Percentiles rank a stretch among this genome's conserved stretches.
Conservation (phyloP, 2,888 invertebrate genomes). For the Megastigmus dorsalis region DNA sequence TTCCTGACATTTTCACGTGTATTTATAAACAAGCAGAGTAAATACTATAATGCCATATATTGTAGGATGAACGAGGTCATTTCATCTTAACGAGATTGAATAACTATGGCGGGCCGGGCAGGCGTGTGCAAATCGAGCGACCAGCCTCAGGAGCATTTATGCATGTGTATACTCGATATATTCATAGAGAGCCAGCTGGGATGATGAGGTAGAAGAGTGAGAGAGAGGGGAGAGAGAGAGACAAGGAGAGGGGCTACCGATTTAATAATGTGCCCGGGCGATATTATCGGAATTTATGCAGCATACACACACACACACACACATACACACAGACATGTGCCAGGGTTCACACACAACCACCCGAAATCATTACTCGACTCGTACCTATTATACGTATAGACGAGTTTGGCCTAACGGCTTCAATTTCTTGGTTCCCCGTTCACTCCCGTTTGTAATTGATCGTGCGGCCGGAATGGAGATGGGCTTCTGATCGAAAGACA, state of each 20-base stretch:
- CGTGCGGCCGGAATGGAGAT: too few species aligned
- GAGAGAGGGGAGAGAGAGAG: too few species aligned
- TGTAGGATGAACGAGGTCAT: not conserved
- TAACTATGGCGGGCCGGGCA: not conserved
- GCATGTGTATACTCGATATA: slow-evolving; percentile 32
- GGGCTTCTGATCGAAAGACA: too few species aligned
- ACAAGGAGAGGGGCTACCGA: slow-evolving; percentile 54
- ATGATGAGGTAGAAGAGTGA: slow-evolving; percentile 1
- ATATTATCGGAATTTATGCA: slow-evolving; percentile 61
- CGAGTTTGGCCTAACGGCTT: too few species aligned
- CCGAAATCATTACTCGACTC: slow-evolving; percentile 57
- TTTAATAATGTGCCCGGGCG: slow-evolving; percentile 60
- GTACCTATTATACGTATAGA: too few species aligned
- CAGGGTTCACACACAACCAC: slow-evolving; percentile 30
- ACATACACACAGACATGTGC: not conserved
- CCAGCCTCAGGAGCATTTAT: slow-evolving; percentile 32
- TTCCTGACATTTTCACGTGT: too few species aligned
- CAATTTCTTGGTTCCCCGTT: too few species aligned
- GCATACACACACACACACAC: slow-evolving; percentile 11
- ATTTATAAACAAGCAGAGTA: too few species aligned
- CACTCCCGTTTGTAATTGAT: too few species aligned
- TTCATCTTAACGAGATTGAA: slow-evolving; percentile 27
- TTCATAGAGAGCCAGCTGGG: slow-evolving; percentile 7
- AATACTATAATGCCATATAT: too few species aligned
- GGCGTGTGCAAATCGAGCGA: slow-evolving; percentile 24